These are phyloP conservation scores for Laticauda laticaudata DNA, from an alignment of 2,113 vertebrate genomes.

Conservation along the genomic window DNA sequence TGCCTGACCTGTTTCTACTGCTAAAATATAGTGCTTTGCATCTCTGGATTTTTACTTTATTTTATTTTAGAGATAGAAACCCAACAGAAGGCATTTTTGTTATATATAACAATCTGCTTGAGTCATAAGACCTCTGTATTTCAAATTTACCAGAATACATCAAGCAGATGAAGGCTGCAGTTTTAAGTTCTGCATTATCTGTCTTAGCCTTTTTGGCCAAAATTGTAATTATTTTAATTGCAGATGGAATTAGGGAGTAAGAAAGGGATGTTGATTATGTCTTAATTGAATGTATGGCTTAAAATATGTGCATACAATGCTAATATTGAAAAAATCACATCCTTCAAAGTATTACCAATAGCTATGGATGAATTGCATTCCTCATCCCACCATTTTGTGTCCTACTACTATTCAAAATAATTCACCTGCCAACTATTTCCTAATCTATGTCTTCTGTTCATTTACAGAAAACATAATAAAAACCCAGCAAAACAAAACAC, in stretches of 20 bases:
- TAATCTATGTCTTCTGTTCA: neutral
- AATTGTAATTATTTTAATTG: neutral
- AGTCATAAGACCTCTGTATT: neutral
- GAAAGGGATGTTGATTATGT: neutral
- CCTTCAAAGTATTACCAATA: neutral
- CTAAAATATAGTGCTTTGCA: neutral
- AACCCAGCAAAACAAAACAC: neutral
- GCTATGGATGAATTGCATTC: neutral
- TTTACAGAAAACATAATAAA: neutral
- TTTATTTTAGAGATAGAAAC: neutral
- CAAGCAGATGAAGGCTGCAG: neutral
- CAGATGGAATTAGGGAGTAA: neutral
- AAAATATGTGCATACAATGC: neutral
- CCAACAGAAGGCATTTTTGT: neutral
- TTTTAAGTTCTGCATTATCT: neutral
- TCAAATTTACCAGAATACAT: neutral
- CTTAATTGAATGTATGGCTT: neutral
- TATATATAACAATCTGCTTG: neutral
- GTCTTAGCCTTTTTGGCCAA: neutral
- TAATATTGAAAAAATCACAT: neutral
- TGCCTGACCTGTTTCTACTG: slow-evolving; percentile 13
- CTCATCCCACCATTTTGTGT: neutral
- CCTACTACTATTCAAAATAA: neutral
- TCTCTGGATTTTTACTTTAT: neutral
- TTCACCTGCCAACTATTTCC: neutral